These are phyloP conservation scores for Puma concolor DNA, from an alignment of 2,113 vertebrate genomes.

Conservation along the genomic window DNA sequence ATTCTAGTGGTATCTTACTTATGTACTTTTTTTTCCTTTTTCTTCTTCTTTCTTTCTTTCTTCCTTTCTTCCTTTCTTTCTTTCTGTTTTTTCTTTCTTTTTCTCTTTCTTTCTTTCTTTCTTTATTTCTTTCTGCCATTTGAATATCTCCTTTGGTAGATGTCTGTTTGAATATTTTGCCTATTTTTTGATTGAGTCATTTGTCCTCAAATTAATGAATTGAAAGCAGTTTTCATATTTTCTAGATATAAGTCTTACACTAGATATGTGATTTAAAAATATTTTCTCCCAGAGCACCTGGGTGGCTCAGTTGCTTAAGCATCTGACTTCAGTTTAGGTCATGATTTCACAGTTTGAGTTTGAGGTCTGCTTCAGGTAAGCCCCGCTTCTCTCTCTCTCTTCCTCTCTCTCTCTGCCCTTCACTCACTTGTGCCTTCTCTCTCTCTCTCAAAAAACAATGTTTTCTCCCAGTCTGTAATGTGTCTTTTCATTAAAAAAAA, in stretches of 20 bases:
- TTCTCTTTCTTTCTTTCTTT: no score
- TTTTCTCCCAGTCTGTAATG: neutral
- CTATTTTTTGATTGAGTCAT: neutral
- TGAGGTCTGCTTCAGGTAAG: no score
- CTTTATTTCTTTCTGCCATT: neutral
- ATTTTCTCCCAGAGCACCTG: neutral
- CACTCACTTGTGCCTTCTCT: no score
- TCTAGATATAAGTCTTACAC: neutral
- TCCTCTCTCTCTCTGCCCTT: no score
- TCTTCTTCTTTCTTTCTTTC: neutral
- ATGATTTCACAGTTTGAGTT: no score
- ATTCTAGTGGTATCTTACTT: neutral
- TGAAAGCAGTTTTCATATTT: neutral
- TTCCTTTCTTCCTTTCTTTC: no score
- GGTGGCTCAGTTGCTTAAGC: no score
- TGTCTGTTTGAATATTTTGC: neutral
- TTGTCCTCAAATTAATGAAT: neutral
- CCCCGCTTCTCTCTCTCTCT: no score
- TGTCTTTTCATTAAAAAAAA: neutral
- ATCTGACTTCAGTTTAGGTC: no score
- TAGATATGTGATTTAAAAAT: neutral
- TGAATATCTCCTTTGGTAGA: neutral
- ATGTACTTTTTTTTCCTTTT: neutral
- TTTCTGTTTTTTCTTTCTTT: no score
- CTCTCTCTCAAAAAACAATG: no score